Conservation (phyloP, 2,797 vertebrate species). For the Cynopterus sphinx region DNA sequence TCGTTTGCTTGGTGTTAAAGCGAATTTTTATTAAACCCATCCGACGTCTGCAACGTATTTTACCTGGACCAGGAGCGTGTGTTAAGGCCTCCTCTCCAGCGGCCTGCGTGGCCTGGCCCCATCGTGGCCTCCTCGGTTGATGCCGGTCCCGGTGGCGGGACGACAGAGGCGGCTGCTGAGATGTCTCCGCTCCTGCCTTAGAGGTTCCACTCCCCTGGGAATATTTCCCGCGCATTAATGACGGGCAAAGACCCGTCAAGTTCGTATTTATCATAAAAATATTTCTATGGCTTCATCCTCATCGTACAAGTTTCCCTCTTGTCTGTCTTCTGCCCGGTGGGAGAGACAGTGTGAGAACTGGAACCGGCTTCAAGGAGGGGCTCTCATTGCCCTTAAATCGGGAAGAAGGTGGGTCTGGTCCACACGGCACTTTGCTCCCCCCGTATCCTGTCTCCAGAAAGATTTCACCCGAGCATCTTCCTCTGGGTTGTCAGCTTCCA, state of each 20-base stretch:
- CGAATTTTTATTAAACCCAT: background rate
- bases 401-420: too few relatives aligned
- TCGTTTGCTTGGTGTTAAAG: background rate
- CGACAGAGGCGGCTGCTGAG: slow-evolving; percentile 69
- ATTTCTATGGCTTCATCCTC: background rate
- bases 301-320: background rate
- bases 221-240: slow-evolving; percentile 87
- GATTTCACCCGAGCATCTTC: background rate
- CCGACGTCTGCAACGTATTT: background rate
- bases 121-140: slow-evolving; percentile 82
- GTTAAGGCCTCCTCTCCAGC: slow-evolving; percentile 77
- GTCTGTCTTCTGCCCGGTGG: background rate
- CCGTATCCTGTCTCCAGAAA: background rate
- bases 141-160: slow-evolving; percentile 83
- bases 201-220: slow-evolving; percentile 83
- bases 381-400: too few relatives aligned
- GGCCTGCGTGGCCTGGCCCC: slow-evolving; percentile 64
- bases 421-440: background rate
- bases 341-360: background rate
- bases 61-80: background rate
- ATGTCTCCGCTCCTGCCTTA: slow-evolving; percentile 81
- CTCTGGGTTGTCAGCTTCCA: background rate
- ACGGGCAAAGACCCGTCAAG: slow-evolving; percentile 73
- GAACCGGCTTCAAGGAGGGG: background rate
- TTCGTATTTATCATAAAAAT: slow-evolving; percentile 50